Evolutionary conservation across 2,888 invertebrate species (phyloP), one percentile per base, ranked within the genome.

Genomic region (Julus scandinavius): DNA sequence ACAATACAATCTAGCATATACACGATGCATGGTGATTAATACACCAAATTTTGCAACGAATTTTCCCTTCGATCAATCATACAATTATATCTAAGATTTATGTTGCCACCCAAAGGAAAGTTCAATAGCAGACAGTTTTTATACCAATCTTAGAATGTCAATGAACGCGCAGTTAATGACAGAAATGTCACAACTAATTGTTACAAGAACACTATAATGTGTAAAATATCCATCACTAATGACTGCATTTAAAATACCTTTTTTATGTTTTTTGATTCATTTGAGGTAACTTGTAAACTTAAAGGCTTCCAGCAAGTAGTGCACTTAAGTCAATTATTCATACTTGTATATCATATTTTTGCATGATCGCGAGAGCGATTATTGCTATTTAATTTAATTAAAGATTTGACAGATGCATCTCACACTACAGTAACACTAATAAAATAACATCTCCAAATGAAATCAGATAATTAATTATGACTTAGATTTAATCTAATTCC

Each of bases 321-420:
- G 15, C 63, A 20, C 63, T 29, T 63, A 54, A 11, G 72, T 72
- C 72, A 29, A 29, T 72, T 9, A 29, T 72, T 5, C 29, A 72
- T 72, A 5, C 45, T 45, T 45, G 45, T 72, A 29, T 20, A 72
- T 72, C 72, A 38, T 72, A 4, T 72, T 72, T 72, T 72, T 20
- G 29, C 20, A 72, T 29, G 72, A 29, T 72, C 29, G 29, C 29
- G 1, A 11, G 1, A 29, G 9, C 72, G 72, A 72, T 29, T 72
- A 72, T 72, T 11, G 20, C 29, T 29, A 29, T 72, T 72, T 54
- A 54, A 54, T 54, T 17, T 54, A 54, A 54, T 54, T 54, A 9
- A 72, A 72, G 29, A 72, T 72, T 72, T 72, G 72, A 72, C 72
- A 72, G 72, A 29, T 20, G 29, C 72, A 72, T 72, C 72, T 11